Evolutionary conservation across 1,140 invertebrate genomes (phyloP).

Genomic region (Drosophila setifemur): DNA sequence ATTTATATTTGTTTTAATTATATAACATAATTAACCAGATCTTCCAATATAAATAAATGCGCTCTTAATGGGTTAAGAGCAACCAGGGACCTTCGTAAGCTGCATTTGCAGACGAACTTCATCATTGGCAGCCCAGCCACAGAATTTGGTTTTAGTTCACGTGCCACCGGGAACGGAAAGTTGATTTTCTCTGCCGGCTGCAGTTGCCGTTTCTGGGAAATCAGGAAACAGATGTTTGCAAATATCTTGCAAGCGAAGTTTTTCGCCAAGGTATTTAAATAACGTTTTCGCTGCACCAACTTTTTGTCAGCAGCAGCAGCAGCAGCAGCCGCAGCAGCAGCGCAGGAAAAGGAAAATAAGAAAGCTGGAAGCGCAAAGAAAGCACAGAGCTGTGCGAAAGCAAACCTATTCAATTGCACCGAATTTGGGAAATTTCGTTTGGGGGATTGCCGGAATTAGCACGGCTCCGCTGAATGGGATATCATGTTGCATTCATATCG

Average conservation of each 20-base stretch:
- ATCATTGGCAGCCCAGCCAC: slow-evolving; percentile 42
- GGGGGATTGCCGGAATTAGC: slow-evolving; percentile 10
- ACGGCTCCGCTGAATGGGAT: slow-evolving; percentile 4
- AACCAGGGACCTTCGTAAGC: neutral
- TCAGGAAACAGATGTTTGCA: slow-evolving; percentile 75
- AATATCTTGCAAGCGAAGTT: slow-evolving; percentile 73
- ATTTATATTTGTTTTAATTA: neutral
- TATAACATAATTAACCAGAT: neutral
- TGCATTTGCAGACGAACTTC: slow-evolving; percentile 32
- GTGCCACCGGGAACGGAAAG: slow-evolving; percentile 43
- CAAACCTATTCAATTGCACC: slow-evolving; percentile 64
- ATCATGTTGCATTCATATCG: slow-evolving; percentile 30
- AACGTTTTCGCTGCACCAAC: slow-evolving; percentile 64
- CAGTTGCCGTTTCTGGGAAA: slow-evolving; percentile 13
- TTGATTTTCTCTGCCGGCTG: slow-evolving; percentile 39
- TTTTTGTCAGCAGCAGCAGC: slow-evolving; percentile 61
- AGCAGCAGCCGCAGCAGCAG: too few relatives aligned
- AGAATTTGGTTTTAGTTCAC: slow-evolving; percentile 48
- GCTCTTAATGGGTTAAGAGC: neutral
- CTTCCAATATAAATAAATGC: neutral
- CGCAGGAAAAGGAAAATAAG: slow-evolving; percentile 25
- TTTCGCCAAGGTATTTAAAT: slow-evolving; percentile 75
- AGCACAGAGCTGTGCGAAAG: slow-evolving; percentile 13
- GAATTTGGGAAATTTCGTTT: slow-evolving; percentile 33
- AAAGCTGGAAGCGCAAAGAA: slow-evolving; percentile 6